Base-by-base conservation (phyloP, 2,888 invertebrate genomes). In the Caenorhabditis panamensis region DNA sequence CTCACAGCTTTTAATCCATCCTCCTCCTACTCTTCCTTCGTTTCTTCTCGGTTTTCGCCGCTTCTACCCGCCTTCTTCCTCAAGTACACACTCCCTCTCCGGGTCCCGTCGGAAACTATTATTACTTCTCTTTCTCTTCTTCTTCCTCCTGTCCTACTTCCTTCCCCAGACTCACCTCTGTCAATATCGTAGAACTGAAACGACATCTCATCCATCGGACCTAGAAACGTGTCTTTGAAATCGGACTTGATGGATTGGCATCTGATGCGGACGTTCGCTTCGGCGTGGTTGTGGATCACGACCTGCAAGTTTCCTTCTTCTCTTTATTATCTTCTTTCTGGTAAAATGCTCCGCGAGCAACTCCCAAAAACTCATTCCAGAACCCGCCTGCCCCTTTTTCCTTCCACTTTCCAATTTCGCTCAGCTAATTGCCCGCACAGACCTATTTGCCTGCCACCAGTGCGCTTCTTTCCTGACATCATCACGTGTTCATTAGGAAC, bases 171-270 rank as follows among this genome's bases (percentile, higher is more conserved):
- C 68, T 24, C 16, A 84, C 86, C 84, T 80, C 78, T 41, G 72
- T 84, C 82, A 71, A 84, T 83, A 61, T 84, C 84, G 51, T 81
- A 71, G 56, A 86, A 86, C 36, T 82, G 81, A 69, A 83, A 86
- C 5, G 81, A 64, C n/a, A 81, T 78, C 22, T 75, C 68, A 26
- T 68, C 71, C 64, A 73, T 58, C 6, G 79, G 77, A 24, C 79
- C 77, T 18, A 86, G 49, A 53, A 82, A 84, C 16, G 62, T 61
- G 28, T 84, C 86, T 28, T 78, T 68, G 8, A 79, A 72, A 49
- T 86, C 84, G 0, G 78, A 76, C 26, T 81, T 79, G 22, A 84
- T 51, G 0, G 82, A 83, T 51, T 84, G 86, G 58, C 86, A 86
- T 20, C 80, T 75, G 8, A 86, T 64, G 11, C 77, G 62, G n/a